Percentiles rank a stretch among this genome's conserved stretches.
Conservation (phyloP, 2,888 invertebrate genomes). For the Latrodectus elegans region DNA sequence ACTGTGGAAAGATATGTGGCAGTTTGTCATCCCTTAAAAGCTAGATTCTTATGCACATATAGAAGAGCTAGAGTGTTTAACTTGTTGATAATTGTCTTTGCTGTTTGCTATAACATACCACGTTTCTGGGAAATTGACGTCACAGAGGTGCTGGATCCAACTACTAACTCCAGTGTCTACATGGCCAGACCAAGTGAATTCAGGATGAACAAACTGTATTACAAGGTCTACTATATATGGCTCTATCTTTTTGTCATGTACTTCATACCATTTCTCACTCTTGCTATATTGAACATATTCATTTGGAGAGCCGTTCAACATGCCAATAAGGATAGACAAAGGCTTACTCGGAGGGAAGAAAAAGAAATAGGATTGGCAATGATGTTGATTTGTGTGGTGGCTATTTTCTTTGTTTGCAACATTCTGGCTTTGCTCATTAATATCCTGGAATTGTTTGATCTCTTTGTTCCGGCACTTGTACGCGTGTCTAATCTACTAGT, state of each 20-base stretch:
- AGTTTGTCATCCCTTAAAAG: constrained; percentile 83
- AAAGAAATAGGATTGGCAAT: constrained; percentile 96
- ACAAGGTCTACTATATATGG: constrained; percentile 90
- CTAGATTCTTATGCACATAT: constrained; percentile 92
- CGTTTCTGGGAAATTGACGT: constrained; percentile 77
- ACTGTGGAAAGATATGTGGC: constrained; percentile 94
- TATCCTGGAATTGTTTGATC: constrained; percentile 80
- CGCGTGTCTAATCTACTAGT: constrained; percentile 88
- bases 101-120: constrained; percentile 89
- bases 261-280: constrained; percentile 89
- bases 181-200: constrained; percentile 79
- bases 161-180: constrained; percentile 47
- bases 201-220: constrained; percentile 84
- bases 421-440: constrained; percentile 89
- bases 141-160: constrained; percentile 18
- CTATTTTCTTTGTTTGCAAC: constrained; percentile 95
- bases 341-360: constrained; percentile 89
- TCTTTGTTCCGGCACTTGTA: constrained; percentile 82
- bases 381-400: constrained; percentile 94
- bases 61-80: constrained; percentile 90
- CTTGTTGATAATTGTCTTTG: constrained; percentile 85
- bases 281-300: constrained; percentile 91
- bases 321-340: constrained; percentile 91
- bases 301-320: constrained; percentile 92
- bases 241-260: constrained; percentile 95